Evolutionary conservation across 2,113 vertebrate genomes (phyloP).

Genomic region (Ameiurus melas): DNA sequence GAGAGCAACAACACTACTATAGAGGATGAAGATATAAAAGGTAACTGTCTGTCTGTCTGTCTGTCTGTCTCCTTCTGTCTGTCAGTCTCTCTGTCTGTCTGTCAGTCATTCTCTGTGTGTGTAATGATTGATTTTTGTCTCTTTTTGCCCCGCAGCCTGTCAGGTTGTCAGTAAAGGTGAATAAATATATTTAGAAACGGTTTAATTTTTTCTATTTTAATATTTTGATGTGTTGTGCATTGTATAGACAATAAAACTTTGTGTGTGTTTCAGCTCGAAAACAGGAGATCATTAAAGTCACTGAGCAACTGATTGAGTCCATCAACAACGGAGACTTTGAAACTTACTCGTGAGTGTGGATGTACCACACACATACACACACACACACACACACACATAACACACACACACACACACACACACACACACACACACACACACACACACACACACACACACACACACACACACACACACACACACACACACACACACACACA

Average conservation of each 20-base stretch:
- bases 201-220: not conserved
- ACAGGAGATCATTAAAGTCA: conserved; percentile 79
- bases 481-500: conserved; percentile 19
- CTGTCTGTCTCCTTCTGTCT: not conserved
- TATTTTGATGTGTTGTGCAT: not conserved
- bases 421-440: not conserved
- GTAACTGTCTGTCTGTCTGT: conserved; percentile 60
- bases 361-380: not conserved
- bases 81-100: not conserved
- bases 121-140: conserved; percentile 48
- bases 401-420: not conserved
- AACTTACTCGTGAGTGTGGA: conserved; percentile 71
- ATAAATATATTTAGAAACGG: not conserved
- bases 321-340: conserved; percentile 81
- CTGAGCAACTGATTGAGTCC: conserved; percentile 77
- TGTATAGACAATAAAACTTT: not conserved
- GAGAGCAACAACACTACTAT: conserved; percentile 97
- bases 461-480: not conserved
- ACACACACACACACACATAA: conserved; percentile 20
- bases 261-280: conserved; percentile 69
- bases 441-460: too few relatives aligned
- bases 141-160: conserved; percentile 74
- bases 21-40: conserved; percentile 98
- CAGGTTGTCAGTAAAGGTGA: conserved; percentile 80
- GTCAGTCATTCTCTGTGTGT: not conserved